These are phyloP conservation scores for Acanthurus tractus DNA, from an alignment of 2,797 vertebrate genomes.

Conservation along the genomic window DNA sequence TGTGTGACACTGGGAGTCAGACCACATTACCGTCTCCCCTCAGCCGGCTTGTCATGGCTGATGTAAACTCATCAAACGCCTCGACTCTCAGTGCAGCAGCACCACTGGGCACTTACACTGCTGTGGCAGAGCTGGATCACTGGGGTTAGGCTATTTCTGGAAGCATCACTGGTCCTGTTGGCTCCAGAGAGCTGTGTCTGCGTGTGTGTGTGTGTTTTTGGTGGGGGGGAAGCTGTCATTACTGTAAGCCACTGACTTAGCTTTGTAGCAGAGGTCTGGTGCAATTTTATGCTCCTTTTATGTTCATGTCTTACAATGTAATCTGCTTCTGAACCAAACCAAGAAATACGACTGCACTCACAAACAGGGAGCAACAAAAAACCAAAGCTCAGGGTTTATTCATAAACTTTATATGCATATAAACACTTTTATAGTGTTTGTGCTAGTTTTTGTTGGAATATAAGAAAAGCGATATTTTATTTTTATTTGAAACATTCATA, in stretches of 20 bases:
- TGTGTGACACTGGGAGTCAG: constrained; percentile 55
- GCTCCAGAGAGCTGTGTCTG: constrained; percentile 34
- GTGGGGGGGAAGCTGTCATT: constrained; percentile 11
- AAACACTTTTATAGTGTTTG: not conserved
- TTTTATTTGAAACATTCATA: not conserved
- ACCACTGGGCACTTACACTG: constrained; percentile 47
- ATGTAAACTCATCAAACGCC: constrained; percentile 70
- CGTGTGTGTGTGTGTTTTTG: constrained; percentile 12
- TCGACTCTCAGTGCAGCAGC: constrained; percentile 49
- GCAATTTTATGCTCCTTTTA: constrained; percentile 30
- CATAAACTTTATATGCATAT: not conserved
- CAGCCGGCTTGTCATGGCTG: constrained; percentile 68
- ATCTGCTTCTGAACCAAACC: constrained; percentile 4
- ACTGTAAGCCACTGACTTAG: constrained; percentile 34
- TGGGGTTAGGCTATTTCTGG: constrained; percentile 79
- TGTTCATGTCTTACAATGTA: not conserved
- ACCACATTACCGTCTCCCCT: constrained; percentile 55
- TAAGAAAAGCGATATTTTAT: not conserved
- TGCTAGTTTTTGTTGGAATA: not conserved
- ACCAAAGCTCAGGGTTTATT: not conserved
- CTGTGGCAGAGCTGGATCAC: constrained; percentile 59
- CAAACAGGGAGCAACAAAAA: not conserved
- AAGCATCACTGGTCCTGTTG: constrained; percentile 57
- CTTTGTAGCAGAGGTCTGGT: constrained; percentile 30
- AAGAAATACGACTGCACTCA: not conserved